Evolutionary conservation across 2,113 vertebrate species (phyloP).

Genomic region (Athene cunicularia): DNA sequence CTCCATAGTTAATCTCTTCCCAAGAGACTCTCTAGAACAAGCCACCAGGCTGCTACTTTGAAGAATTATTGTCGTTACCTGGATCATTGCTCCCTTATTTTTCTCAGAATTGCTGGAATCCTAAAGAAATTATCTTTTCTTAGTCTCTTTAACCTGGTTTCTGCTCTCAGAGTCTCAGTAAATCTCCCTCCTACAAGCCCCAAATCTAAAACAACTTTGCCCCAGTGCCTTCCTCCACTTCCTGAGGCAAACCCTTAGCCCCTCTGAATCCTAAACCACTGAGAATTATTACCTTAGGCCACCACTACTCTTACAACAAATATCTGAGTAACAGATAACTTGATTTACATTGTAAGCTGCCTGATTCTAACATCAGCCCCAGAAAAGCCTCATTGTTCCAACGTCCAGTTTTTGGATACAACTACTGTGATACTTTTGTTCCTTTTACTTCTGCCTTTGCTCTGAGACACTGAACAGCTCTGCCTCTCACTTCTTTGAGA

Average conservation of each 20-base stretch:
- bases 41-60: fast-evolving
- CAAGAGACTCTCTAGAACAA: background rate
- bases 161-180: background rate
- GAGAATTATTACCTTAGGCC: background rate
- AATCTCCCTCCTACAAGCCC: background rate
- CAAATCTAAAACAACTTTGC: background rate
- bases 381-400: fast-evolving
- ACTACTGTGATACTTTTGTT: background rate
- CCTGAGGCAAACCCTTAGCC: background rate
- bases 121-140: background rate
- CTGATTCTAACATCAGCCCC: background rate
- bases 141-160: background rate
- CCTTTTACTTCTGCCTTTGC: background rate
- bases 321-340: background rate
- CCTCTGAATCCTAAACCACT: background rate
- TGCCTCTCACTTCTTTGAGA: background rate
- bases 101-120: background rate
- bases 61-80: background rate
- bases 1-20: background rate
- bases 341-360: background rate
- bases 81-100: background rate
- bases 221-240: background rate
- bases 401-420: background rate
- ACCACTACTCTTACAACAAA: background rate
- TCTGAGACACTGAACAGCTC: background rate